phyloP scores from a whole-genome alignment of 2,888 invertebrate genomes.

The Clostera curtula region DNA sequence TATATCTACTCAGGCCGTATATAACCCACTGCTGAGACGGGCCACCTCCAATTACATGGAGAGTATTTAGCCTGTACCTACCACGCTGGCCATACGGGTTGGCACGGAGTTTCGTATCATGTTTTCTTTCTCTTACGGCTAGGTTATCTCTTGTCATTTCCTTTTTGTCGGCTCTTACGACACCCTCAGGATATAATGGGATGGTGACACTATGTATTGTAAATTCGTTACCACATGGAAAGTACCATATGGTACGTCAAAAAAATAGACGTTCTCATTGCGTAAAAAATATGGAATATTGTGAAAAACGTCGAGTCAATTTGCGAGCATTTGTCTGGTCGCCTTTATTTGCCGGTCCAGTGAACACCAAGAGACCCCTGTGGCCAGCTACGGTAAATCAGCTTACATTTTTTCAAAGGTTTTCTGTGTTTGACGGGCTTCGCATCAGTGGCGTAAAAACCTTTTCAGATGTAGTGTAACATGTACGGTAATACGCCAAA shows the following conservation, averaged over 20 bases:
- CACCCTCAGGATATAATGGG: too few relatives aligned
- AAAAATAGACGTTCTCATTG: slow-evolving; percentile 22
- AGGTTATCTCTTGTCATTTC: too few relatives aligned
- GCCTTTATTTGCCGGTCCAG: slow-evolving; percentile 70
- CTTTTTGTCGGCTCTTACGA: too few relatives aligned
- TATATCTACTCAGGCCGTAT: too few relatives aligned
- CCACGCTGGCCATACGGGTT: too few relatives aligned
- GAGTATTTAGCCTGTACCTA: too few relatives aligned
- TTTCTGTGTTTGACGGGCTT: slow-evolving; percentile 64
- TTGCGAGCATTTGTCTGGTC: slow-evolving; percentile 71
- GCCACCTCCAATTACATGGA: too few relatives aligned
- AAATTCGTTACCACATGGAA: too few relatives aligned
- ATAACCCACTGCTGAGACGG: too few relatives aligned
- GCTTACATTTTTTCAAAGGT: slow-evolving; percentile 72
- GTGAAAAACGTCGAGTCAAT: slow-evolving; percentile 70
- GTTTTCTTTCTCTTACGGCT: too few relatives aligned
- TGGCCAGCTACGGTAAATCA: slow-evolving; percentile 65
- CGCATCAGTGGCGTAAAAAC: slow-evolving; percentile 58
- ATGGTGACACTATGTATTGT: too few relatives aligned
- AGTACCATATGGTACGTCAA: background rate
- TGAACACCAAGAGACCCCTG: slow-evolving; percentile 52
- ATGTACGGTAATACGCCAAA: slow-evolving; percentile 33
- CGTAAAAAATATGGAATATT: slow-evolving; percentile 57
- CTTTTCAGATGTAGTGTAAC: slow-evolving; percentile 49
- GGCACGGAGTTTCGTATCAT: too few relatives aligned